Evolutionary conservation across 2,888 invertebrate genomes (phyloP).

Genomic region (Eupithecia vulgata): DNA sequence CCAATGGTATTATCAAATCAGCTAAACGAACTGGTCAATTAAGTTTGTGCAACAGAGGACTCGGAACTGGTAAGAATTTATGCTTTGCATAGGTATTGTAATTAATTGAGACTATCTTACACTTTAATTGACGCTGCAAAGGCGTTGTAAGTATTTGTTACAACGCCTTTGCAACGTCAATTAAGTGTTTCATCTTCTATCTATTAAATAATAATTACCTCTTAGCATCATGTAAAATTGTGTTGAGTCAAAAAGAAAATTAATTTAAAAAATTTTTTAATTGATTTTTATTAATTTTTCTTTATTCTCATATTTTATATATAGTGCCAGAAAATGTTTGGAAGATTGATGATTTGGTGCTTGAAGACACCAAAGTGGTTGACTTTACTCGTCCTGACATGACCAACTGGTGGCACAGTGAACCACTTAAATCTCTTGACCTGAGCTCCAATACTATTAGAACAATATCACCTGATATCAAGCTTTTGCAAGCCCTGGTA

Average conservation of each 20-base stretch:
- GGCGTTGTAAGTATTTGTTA: too few relatives aligned
- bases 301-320: not conserved
- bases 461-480: slow-evolving; percentile 86
- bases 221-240: not conserved
- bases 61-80: slow-evolving; percentile 87
- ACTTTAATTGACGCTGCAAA: too few relatives aligned
- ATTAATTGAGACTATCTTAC: not conserved
- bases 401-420: slow-evolving; percentile 93
- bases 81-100: too few relatives aligned
- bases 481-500: slow-evolving; percentile 86
- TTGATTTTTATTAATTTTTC: not conserved
- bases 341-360: slow-evolving; percentile 87
- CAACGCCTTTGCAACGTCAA: too few relatives aligned
- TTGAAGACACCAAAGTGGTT: slow-evolving; percentile 85
- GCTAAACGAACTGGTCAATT: slow-evolving; percentile 92
- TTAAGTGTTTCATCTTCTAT: too few relatives aligned
- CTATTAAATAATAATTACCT: too few relatives aligned
- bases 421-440: slow-evolving; percentile 90
- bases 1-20: slow-evolving; percentile 88
- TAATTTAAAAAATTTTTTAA: not conserved
- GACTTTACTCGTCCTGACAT: slow-evolving; percentile 84
- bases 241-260: not conserved
- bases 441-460: slow-evolving; percentile 89
- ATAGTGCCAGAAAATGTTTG: slow-evolving; percentile 90
- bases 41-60: slow-evolving; percentile 89